Percentiles rank a stretch among this genome's conserved stretches.
Evolutionary conservation across 2,113 vertebrate genomes (phyloP).

Genomic region (Climacteris rufus): DNA sequence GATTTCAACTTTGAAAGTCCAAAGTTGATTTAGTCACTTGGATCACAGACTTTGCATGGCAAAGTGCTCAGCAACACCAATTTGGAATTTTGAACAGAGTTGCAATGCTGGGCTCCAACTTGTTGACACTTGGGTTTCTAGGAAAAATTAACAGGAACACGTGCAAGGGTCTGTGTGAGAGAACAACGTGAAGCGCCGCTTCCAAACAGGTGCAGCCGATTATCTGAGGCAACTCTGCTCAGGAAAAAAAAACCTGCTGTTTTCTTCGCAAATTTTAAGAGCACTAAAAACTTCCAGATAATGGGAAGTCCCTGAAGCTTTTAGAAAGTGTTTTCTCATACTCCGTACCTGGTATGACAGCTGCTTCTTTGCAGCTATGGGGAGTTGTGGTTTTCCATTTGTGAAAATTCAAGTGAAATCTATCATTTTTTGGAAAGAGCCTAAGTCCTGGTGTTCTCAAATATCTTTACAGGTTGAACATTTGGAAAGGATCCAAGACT

Average conservation of each 20-base stretch:
- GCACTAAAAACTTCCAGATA: slow-evolving; percentile 71
- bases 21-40: rapidly evolving
- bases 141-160: slow-evolving; percentile 61
- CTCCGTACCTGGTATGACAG: slow-evolving; percentile 63
- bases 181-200: slow-evolving; percentile 24
- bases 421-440: slow-evolving; percentile 65
- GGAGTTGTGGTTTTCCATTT: slow-evolving; percentile 72
- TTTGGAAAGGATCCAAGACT: slow-evolving; percentile 69
- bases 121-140: slow-evolving; percentile 57
- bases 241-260: not conserved
- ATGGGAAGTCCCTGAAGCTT: slow-evolving; percentile 66
- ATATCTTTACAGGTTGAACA: slow-evolving; percentile 74
- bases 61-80: not conserved
- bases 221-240: slow-evolving; percentile 48
- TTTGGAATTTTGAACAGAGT: not conserved
- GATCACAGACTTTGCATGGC: not conserved
- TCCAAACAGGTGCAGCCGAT: slow-evolving; percentile 72
- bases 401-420: slow-evolving; percentile 72
- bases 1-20: not conserved
- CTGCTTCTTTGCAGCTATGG: slow-evolving; percentile 64
- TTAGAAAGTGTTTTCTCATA: slow-evolving; percentile 71
- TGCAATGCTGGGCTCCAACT: not conserved
- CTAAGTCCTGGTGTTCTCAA: slow-evolving; percentile 66
- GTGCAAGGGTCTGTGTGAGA: slow-evolving; percentile 16
- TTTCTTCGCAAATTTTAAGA: slow-evolving; percentile 65